Percentiles rank a stretch among this genome's conserved stretches.
phyloP scores from a whole-genome alignment of 2,888 invertebrate species.

The Drosophila siamana region DNA sequence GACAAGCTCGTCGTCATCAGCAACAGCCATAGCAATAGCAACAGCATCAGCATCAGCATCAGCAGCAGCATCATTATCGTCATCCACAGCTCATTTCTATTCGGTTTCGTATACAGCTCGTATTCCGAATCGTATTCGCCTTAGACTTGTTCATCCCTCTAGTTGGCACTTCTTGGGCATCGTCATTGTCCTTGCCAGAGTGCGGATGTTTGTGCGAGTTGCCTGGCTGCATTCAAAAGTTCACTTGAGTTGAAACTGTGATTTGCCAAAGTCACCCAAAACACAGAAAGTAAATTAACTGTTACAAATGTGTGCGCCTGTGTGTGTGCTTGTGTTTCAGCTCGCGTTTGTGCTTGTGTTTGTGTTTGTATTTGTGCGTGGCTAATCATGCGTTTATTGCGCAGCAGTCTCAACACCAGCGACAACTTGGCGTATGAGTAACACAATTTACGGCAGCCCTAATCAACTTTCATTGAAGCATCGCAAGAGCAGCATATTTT shows the following conservation, averaged over 20 bases:
- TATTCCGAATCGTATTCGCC: constrained; percentile 8
- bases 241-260: constrained; percentile 55
- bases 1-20: constrained; percentile 44
- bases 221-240: constrained; percentile 53
- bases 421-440: constrained; percentile 37
- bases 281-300: constrained; percentile 74
- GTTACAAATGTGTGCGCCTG: constrained; percentile 58
- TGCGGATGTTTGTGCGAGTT: constrained; percentile 37
- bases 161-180: constrained; percentile 12
- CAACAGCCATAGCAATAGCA: too few species aligned
- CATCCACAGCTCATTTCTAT: constrained; percentile 20
- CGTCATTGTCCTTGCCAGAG: constrained; percentile 19
- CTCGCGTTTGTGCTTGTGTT: not conserved
- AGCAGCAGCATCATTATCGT: constrained; percentile 28
- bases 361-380: constrained; percentile 27
- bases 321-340: constrained; percentile 7
- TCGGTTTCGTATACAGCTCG: not conserved
- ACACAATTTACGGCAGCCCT: constrained; percentile 32
- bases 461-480: constrained; percentile 40
- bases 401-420: too few species aligned
- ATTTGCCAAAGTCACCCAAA: constrained; percentile 70
- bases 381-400: constrained; percentile 49
- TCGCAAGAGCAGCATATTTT: constrained; percentile 2
- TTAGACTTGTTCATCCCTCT: constrained; percentile 1
- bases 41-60: constrained; percentile 12